These are phyloP conservation scores for Piprites chloris DNA, from an alignment of 2,113 vertebrate genomes.

Conservation along the genomic window DNA sequence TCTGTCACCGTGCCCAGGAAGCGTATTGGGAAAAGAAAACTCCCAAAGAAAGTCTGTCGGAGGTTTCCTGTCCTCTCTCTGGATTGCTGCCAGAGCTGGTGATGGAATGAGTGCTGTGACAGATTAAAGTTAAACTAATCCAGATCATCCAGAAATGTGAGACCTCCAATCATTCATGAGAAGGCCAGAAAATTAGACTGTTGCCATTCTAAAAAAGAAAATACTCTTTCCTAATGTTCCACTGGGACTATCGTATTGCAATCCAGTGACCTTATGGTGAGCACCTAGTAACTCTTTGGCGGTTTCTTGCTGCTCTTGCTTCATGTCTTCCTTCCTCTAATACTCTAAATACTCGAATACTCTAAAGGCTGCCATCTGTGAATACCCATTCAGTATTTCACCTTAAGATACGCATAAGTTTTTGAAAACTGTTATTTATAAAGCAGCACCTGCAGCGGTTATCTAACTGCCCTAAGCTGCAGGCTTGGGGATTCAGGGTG, in stretches of 20 bases:
- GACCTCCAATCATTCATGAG: background rate
- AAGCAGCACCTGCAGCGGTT: background rate
- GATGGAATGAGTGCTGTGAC: background rate
- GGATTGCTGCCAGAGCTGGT: conserved; percentile 36
- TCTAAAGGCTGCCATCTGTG: background rate
- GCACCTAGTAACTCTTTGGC: background rate
- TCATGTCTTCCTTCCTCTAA: background rate
- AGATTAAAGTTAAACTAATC: conserved; percentile 53
- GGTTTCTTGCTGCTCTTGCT: background rate
- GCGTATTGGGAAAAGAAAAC: background rate
- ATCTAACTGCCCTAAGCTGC: background rate
- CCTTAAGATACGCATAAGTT: background rate
- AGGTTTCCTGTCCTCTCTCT: conserved; percentile 11
- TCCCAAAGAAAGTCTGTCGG: background rate
- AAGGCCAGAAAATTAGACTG: background rate
- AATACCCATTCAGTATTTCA: background rate
- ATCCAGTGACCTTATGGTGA: background rate
- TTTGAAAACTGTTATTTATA: background rate
- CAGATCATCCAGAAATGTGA: conserved; percentile 55
- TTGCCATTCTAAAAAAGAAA: background rate
- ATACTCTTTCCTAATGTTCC: background rate
- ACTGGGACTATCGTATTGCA: background rate
- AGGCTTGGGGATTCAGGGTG: background rate
- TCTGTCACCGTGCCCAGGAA: background rate
- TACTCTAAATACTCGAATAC: background rate